These are phyloP conservation scores for Dreissena polymorpha DNA, from an alignment of 1,140 invertebrate species.

Conservation along the genomic window DNA sequence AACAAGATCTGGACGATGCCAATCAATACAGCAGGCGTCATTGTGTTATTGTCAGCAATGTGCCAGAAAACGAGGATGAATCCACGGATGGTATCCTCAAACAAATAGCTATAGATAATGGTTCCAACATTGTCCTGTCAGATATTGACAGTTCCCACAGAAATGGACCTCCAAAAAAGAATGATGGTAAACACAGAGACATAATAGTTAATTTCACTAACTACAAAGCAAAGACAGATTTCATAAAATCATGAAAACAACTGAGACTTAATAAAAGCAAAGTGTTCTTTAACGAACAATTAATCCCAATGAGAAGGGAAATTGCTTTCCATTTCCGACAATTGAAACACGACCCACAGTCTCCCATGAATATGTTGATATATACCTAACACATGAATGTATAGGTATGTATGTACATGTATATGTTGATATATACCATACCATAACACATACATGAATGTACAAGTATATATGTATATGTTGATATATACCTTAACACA, in stretches of 20 bases:
- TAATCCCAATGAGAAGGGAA: constrained; percentile 1
- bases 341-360: background rate
- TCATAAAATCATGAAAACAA: constrained; percentile 13
- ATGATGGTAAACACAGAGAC: constrained; percentile 12
- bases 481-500: too few relatives aligned
- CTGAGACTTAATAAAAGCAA: background rate
- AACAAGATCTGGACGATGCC: background rate
- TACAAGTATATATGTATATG: too few relatives aligned
- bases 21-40: constrained; percentile 15
- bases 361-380: too few relatives aligned
- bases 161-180: background rate
- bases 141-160: constrained; percentile 30
- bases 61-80: constrained; percentile 1
- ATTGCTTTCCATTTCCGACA: constrained; percentile 7
- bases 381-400: too few relatives aligned
- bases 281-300: constrained; percentile 6
- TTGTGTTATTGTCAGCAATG: background rate
- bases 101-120: background rate
- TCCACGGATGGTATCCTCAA: constrained; percentile 2
- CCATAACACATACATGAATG: too few relatives aligned
- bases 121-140: background rate
- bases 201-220: background rate
- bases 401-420: too few relatives aligned
- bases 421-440: too few relatives aligned
- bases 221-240: constrained; percentile 13